Evolutionary conservation across 2,888 invertebrate species (phyloP).

Genomic region (Drosophila borborema): DNA sequence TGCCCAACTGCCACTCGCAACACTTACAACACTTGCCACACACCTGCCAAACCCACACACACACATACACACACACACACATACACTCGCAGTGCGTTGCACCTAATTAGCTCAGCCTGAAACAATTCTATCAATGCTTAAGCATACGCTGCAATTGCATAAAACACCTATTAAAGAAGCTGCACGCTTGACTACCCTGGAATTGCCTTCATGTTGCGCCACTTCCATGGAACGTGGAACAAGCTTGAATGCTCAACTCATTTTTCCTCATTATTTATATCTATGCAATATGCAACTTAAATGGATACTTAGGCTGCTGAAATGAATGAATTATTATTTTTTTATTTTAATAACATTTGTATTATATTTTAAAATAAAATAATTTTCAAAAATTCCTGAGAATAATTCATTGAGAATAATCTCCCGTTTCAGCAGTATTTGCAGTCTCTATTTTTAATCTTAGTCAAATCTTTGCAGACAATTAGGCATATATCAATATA

Average conservation of each 20-base stretch:
- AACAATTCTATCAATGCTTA: conserved; percentile 72
- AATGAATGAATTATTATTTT: background rate
- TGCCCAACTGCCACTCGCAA: conserved; percentile 27
- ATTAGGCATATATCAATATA: background rate
- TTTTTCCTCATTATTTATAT: conserved; percentile 6
- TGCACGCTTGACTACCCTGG: conserved; percentile 68
- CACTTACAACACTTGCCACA: conserved; percentile 34
- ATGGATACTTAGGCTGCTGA: background rate
- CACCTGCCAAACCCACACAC: conserved; percentile 14
- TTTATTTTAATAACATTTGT: too few species aligned
- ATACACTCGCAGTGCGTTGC: conserved; percentile 18
- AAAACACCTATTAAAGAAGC: conserved; percentile 62
- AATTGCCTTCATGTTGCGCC: conserved; percentile 41
- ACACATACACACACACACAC: conserved; percentile 34
- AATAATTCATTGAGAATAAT: background rate
- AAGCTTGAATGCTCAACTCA: background rate
- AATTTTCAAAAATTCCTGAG: too few species aligned
- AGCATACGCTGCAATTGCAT: conserved; percentile 48
- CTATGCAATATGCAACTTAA: conserved; percentile 11
- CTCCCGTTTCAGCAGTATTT: background rate
- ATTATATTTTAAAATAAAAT: too few species aligned
- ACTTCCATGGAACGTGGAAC: conserved; percentile 19
- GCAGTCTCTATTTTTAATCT: too few species aligned
- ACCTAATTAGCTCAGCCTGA: conserved; percentile 60
- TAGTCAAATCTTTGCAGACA: background rate